Conservation (phyloP, 1,140 invertebrate genomes). For the Archivesica marissinica region DNA sequence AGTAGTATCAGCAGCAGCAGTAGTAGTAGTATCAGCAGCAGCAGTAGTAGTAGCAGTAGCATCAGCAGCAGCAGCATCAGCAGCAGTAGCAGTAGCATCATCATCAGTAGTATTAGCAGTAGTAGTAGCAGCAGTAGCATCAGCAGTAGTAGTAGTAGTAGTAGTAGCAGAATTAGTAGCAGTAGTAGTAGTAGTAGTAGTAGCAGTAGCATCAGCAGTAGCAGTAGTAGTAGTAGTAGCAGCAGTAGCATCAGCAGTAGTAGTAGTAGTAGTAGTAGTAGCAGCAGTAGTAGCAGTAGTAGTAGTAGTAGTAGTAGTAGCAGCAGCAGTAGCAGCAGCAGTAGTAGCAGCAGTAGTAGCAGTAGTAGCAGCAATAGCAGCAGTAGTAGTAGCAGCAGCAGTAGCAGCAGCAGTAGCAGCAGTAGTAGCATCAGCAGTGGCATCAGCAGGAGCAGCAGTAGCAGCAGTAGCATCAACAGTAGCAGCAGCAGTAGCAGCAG, state of each 20-base stretch:
- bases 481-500: background rate
- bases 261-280: background rate
- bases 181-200: background rate
- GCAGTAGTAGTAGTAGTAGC: background rate
- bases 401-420: background rate
- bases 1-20: too few species aligned
- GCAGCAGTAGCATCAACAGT: background rate
- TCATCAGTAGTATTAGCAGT: background rate
- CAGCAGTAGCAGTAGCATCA: constrained; percentile 7
- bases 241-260: background rate
- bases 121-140: background rate
- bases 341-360: background rate
- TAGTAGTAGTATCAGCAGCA: background rate
- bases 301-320: background rate
- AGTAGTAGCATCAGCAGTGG: background rate
- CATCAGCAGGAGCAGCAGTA: background rate
- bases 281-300: background rate
- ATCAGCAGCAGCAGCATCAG: background rate
- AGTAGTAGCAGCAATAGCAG: background rate
- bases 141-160: background rate
- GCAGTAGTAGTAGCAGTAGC: too few species aligned
- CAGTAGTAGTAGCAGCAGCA: background rate
- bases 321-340: background rate
- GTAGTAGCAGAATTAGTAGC: too few species aligned
- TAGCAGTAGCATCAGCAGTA: background rate